Base-by-base conservation (phyloP, 2,797 vertebrate genomes). In the Lagodon rhomboides region DNA sequence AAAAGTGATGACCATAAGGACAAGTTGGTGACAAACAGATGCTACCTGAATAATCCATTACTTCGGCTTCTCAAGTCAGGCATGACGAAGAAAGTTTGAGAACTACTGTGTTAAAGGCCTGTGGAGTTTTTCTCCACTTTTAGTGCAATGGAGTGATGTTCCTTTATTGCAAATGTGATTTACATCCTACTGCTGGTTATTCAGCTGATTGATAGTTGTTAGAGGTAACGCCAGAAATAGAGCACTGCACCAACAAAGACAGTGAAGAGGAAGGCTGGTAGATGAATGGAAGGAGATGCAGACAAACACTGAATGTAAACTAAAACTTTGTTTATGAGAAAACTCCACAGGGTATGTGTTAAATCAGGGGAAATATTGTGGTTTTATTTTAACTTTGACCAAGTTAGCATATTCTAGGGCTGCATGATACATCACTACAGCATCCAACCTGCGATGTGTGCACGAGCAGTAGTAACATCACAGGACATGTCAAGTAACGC, bases 11-110 rank as follows among this genome's bases (percentile, higher is more conserved):
- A 47, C 47, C 15, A 4, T 22, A 51, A 59, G 0, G 23, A 61
- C 51, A 64, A n/a, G 18, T 13, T 76, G 16, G 25, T 61, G 16
- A 62, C 13, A 49, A 65, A 30, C 20, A 61, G 20, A 60, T 38
- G 20, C 25, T n/a, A 59, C 3, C 13, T 43, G 27, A 20, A 49
- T 47, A 4, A 16, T 47, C 20, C 7, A 47, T 49, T 49, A 5
- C 6, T 53, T 55, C 15, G 3, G 15, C 22, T 23, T 53, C 22
- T 53, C 12, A 23, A 53, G 4, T 12, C 12, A 9, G 53, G 20
- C 1, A 56, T 59, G 9, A 15, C 10, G 20, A 2, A 18, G 30
- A 23, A 53, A 53, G 22, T 20, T 13, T 61, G n/a, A 61, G 43
- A 46, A 58, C 53, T 43, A 47, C 43, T 49, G 0, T 0, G 7